phyloP scores from a whole-genome alignment of 2,113 vertebrate genomes.

The Oryzias woworae region DNA sequence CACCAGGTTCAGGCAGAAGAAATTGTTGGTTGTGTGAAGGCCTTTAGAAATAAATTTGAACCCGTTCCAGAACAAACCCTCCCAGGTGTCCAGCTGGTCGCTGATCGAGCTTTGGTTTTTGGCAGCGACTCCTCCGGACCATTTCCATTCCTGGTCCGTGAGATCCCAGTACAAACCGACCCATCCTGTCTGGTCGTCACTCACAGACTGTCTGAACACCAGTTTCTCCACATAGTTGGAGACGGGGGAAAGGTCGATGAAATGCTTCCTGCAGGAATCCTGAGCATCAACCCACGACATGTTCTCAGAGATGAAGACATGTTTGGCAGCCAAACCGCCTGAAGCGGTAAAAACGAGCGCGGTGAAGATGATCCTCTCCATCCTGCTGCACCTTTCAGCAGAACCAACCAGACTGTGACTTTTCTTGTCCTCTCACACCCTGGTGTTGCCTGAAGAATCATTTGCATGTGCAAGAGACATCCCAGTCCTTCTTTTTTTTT shows the following conservation, averaged over 20 bases:
- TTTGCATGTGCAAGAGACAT: too few relatives aligned
- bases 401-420: too few relatives aligned
- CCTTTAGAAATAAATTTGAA: fast-evolving
- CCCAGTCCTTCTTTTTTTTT: too few relatives aligned
- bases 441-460: too few relatives aligned
- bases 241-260: conserved; percentile 25
- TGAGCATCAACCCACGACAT: neutral
- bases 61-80: neutral
- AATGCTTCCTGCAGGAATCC: fast-evolving
- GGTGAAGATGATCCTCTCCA: neutral
- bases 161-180: conserved; percentile 19
- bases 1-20: conserved; percentile 19
- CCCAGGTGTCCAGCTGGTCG: fast-evolving
- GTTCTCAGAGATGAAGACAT: neutral
- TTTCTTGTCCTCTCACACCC: too few relatives aligned
- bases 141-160: neutral
- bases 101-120: neutral
- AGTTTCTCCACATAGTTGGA: neutral
- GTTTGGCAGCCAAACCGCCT: conserved; percentile 3
- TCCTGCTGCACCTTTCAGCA: neutral
- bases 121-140: conserved; percentile 20
- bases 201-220: neutral
- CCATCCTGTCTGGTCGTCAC: neutral
- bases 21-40: fast-evolving
- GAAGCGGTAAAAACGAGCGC: neutral